phyloP scores from a whole-genome alignment of 1,140 invertebrate genomes.

The Rhopalosiphum padi region DNA sequence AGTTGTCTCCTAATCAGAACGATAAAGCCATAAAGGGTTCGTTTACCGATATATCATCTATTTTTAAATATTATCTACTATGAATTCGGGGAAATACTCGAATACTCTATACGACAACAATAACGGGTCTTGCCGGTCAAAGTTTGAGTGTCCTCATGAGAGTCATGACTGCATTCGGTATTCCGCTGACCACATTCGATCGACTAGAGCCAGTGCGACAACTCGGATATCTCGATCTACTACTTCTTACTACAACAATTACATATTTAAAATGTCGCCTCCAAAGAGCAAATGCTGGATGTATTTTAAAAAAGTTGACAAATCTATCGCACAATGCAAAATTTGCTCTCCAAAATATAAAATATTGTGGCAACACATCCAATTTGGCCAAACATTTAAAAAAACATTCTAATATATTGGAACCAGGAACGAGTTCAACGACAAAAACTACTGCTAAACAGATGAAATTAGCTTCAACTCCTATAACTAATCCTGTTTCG shows the following conservation, averaged over 20 bases:
- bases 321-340: constrained; percentile 22
- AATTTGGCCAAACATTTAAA: constrained; percentile 28
- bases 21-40: too few species aligned
- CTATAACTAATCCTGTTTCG: too few species aligned
- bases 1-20: too few species aligned
- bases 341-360: constrained; percentile 17
- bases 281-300: constrained; percentile 10
- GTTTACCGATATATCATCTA: not conserved
- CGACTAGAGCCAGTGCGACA: constrained; percentile 1
- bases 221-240: not conserved
- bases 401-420: constrained; percentile 6
- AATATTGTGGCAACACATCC: constrained; percentile 44
- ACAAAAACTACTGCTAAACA: constrained; percentile 16
- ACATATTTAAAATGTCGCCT: not conserved
- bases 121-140: constrained; percentile 10
- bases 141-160: not conserved
- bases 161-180: too few species aligned
- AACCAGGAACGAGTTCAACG: constrained; percentile 2
- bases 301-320: constrained; percentile 42
- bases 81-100: not conserved
- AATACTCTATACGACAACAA: not conserved
- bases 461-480: too few species aligned
- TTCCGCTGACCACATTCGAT: constrained; percentile 6
- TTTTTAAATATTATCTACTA: not conserved
- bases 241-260: constrained; percentile 20